Evolutionary conservation across 1,140 invertebrate genomes (phyloP).

Genomic region (Tetragnatha versicolor): DNA sequence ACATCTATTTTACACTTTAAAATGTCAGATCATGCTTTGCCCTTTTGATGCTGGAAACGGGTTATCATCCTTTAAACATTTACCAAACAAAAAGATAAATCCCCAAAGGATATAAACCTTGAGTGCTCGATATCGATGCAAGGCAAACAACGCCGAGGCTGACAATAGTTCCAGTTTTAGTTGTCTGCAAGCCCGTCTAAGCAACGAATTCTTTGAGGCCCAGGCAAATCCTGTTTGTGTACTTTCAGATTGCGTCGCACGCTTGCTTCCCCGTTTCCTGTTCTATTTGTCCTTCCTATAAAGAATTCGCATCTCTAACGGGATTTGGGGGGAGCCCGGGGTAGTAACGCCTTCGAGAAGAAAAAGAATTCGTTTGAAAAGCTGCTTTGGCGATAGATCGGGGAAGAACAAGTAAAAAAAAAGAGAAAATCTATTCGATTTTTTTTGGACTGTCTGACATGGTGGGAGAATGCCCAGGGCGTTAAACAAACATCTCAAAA

Average conservation of each 20-base stretch:
- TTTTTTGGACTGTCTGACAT: conserved; percentile 5
- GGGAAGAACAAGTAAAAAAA: not conserved
- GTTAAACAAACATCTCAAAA: conserved; percentile 52
- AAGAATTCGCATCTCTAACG: conserved; percentile 41
- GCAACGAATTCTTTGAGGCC: not conserved
- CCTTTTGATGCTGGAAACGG: too few species aligned
- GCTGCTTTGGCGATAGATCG: conserved; percentile 39
- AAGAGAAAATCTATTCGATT: conserved; percentile 18
- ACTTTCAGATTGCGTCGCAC: conserved; percentile 10
- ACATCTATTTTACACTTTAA: too few species aligned
- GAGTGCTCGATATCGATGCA: too few species aligned
- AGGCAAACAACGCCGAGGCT: too few species aligned
- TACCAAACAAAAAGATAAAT: too few species aligned
- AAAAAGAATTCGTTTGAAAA: conserved; percentile 8
- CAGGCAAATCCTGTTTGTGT: conserved; percentile 19
- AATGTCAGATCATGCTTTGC: too few species aligned
- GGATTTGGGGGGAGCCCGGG: not conserved
- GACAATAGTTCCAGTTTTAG: too few species aligned
- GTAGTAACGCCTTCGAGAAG: too few species aligned
- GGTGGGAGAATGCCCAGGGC: conserved; percentile 31
- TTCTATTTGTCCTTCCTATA: conserved; percentile 41
- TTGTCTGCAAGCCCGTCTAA: too few species aligned
- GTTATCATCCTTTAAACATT: too few species aligned
- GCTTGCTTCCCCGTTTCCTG: not conserved
- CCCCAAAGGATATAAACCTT: too few species aligned